Evolutionary conservation across 2,113 vertebrate genomes (phyloP), one percentile per base, ranked within the genome.

Genomic region (Candoia aspera): DNA sequence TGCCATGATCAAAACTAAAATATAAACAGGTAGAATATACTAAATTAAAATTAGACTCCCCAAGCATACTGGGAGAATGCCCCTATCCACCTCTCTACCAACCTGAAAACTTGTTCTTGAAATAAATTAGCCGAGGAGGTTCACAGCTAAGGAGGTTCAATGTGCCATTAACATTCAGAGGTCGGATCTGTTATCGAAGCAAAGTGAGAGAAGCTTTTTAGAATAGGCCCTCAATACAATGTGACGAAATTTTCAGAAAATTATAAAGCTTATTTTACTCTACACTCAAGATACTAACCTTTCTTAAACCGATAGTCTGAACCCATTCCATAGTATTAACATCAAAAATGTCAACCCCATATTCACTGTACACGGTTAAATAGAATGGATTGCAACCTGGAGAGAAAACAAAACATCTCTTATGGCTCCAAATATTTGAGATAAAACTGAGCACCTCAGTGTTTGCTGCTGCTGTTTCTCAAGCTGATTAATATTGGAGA

Each of bases 291-390:
- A 23, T 0, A 49, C 97, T 95, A 95, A 99, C 99, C 98, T 98
- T 98, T 94, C 98, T 94, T 92, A 99, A 97, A 87, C 98, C 99
- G 95, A 99, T 98, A 89, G 99, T 99, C 97, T 99, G 99, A 37
- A 99, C 98, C 99, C 99, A 99, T 90, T 99, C 99, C 95, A 98
- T 98, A 86, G 98, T 98, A 96, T 97, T 97, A 91, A 98, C 98
- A 57, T 99, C 98, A 33, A 99, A 99, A 10, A 99, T 98, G n/a
- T 99, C 99, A 0, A 99, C 98, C 0, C 99, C 99, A 0, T 99
- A 99, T 29, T 99, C 99, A 1, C 98, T 99, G 97, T 99, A 99
- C 90, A 99, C 98, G 0, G 98, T 99, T 95, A 99, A 97, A 58
- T 99, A 99, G 0, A 98, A 98, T 9, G 98, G 96, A 97, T 97